Evolutionary conservation across 64 coral and sea anemone genomes (phyloP).

Genomic region (Pocillopora verrucosa): DNA sequence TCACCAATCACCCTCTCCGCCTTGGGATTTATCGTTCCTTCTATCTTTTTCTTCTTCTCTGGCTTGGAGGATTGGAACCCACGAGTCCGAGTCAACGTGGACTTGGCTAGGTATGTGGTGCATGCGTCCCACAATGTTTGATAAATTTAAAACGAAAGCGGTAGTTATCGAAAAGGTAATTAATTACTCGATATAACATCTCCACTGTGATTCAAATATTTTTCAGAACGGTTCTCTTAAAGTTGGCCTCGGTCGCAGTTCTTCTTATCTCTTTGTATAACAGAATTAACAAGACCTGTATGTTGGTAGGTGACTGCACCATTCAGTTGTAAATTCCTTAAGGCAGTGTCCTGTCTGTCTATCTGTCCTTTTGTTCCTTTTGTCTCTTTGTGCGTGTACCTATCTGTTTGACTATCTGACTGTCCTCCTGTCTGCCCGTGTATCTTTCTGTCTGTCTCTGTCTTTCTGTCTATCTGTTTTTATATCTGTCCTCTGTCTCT

Average conservation of each 20-base stretch:
- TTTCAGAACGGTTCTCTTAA: constrained; percentile 79
- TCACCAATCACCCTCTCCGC: constrained; percentile 72
- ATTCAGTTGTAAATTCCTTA: not conserved
- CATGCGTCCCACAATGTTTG: not conserved
- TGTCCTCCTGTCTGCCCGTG: not conserved
- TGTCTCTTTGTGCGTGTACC: not conserved
- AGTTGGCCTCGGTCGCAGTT: constrained; percentile 79
- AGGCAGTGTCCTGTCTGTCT: not conserved
- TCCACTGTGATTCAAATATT: not conserved
- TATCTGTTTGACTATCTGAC: not conserved
- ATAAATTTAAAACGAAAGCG: too few species aligned
- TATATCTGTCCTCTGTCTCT: not conserved
- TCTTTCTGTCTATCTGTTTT: not conserved
- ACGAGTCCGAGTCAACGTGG: constrained; percentile 65
- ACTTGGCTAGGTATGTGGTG: constrained; percentile 51
- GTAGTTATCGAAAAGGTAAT: too few species aligned
- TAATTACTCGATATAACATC: not conserved
- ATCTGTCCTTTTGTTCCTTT: not conserved
- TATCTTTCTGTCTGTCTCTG: not conserved
- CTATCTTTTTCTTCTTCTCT: constrained; percentile 79
- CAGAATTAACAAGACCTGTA: constrained; percentile 68
- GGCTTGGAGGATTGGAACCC: constrained; percentile 89
- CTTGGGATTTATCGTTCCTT: constrained; percentile 65
- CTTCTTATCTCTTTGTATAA: constrained; percentile 78
- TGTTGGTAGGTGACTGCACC: constrained; percentile 63